phyloP scores from a whole-genome alignment of 2,113 vertebrate genomes.

The Gavia stellata region DNA sequence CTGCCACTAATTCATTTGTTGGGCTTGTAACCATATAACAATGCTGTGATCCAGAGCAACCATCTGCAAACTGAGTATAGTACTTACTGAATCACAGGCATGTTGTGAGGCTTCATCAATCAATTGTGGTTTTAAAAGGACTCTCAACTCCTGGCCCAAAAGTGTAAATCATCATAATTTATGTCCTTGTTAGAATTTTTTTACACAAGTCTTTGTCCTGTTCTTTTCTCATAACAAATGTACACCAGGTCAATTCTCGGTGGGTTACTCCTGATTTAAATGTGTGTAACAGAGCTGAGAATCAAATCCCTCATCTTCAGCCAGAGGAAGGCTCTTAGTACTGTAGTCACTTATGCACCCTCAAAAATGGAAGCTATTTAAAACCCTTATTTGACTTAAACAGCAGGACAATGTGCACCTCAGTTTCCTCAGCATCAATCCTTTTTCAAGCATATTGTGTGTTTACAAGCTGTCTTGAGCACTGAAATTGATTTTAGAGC shows the following conservation, averaged over 20 bases:
- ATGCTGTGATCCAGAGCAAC: not conserved
- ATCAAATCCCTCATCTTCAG: not conserved
- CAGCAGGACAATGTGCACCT: conserved; percentile 15
- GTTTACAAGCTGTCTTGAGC: conserved; percentile 44
- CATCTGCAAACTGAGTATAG: not conserved
- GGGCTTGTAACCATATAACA: not conserved
- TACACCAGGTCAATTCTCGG: not conserved
- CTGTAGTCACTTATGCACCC: not conserved
- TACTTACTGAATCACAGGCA: conserved; percentile 1
- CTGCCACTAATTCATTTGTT: not conserved
- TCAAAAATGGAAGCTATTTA: not conserved
- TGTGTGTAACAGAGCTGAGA: not conserved
- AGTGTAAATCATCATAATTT: conserved; percentile 31
- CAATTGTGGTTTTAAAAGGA: conserved; percentile 43
- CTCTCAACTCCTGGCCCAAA: conserved; percentile 18
- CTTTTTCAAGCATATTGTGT: conserved; percentile 18
- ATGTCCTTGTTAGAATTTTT: not conserved
- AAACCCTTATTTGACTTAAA: conserved; percentile 27
- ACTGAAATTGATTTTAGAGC: conserved; percentile 35
- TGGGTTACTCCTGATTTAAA: not conserved
- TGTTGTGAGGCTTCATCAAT: conserved; percentile 37
- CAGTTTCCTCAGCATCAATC: conserved; percentile 33
- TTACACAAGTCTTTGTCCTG: not conserved
- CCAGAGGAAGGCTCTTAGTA: not conserved
- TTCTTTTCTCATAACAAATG: not conserved